Conservation (phyloP, 2,888 invertebrate species). For the Noctua janthina region DNA sequence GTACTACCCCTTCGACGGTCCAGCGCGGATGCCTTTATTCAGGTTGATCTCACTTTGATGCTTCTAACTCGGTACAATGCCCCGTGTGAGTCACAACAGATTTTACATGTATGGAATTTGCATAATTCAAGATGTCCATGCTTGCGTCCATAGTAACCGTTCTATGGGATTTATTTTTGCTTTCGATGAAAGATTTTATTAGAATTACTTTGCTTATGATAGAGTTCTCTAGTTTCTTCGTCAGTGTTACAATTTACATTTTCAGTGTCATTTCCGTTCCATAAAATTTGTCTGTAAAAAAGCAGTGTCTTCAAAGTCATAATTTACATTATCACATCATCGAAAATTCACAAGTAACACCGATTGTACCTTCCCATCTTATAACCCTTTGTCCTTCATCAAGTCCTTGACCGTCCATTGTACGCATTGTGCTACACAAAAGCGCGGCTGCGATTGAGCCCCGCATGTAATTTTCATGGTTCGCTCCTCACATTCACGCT, state of each 20-base stretch:
- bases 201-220: background rate
- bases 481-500: constrained; percentile 87
- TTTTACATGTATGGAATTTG: constrained; percentile 73
- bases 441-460: constrained; percentile 86
- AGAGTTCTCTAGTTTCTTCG: background rate
- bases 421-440: constrained; percentile 83
- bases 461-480: constrained; percentile 88
- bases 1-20: constrained; percentile 88
- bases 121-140: constrained; percentile 67
- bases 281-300: background rate
- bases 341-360: constrained; percentile 52
- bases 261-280: background rate
- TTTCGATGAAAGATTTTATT: background rate
- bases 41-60: constrained; percentile 88
- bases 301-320: background rate
- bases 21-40: constrained; percentile 87
- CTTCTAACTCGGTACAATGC: constrained; percentile 85
- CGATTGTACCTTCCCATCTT: constrained; percentile 71
- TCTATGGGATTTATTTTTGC: constrained; percentile 38
- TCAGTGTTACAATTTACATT: background rate
- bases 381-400: constrained; percentile 85
- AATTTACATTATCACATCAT: background rate
- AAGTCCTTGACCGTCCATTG: constrained; percentile 89
- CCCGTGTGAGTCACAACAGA: constrained; percentile 78
- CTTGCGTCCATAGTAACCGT: constrained; percentile 51